Evolutionary conservation across 2,113 vertebrate genomes (phyloP), one percentile per base, ranked within the genome.

Genomic region (Rhipidura dahli): DNA sequence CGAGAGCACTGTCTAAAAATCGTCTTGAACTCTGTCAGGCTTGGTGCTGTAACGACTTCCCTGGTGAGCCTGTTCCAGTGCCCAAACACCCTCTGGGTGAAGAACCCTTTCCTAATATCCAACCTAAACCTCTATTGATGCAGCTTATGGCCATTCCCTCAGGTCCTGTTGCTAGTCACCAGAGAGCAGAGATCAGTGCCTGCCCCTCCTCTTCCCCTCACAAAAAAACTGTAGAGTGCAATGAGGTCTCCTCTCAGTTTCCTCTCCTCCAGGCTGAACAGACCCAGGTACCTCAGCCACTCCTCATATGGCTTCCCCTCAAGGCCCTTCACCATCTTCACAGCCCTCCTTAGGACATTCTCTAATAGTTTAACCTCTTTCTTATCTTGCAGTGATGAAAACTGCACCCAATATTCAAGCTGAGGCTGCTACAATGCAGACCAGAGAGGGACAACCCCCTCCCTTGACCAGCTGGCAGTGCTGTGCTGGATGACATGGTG

Each of bases 161-260:
- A 6, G 15, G 13, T n/a, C 35, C 1, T 50, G 16, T 30, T 10
- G 7, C 20, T 40, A 19, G 3, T 20, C 16, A 49, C 20, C 24
- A 30, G 13, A 76, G 35, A 75, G n/a, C 23, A n/a, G 40, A 10
- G 30, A n/a, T 49, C 42, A 21, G 30, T 42, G 30, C 10, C 42
- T 57, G 26, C 7, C 16, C 16, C 1, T 65, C 8, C 16, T 35
- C 13, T 3, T 42, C 20, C 20, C 10, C 24, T 66, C 51, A 42
- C 1, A 1, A 21, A 35, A 21, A 16, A 57, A 2, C 1, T 26
- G 42, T 21, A 65, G 24, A 40, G 6, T 26, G 6, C 24, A 30
- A 1, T 24, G 31, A 50, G 17, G 7, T 50, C 4, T 59, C 4
- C 7, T 11, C 31, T 42, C 51, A 50, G 42, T 1, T 20, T 76